Percentiles rank a stretch among this genome's conserved stretches.
Evolutionary conservation across 2,888 invertebrate species (phyloP).

Genomic region (Drosophila monieri): DNA sequence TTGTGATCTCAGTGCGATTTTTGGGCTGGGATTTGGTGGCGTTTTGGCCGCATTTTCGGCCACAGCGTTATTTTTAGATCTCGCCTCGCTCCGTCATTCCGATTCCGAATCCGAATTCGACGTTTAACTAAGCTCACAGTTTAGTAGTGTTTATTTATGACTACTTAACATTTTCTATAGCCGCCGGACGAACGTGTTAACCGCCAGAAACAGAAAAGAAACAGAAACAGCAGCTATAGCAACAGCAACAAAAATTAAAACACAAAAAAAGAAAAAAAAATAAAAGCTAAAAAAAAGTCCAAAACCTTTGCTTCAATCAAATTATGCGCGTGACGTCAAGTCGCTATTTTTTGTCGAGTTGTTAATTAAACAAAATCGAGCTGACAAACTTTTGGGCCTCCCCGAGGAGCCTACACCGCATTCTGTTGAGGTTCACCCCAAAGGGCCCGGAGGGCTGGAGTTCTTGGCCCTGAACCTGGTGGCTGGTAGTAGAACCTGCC

Average conservation of each 20-base stretch:
- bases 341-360: slow-evolving; percentile 36
- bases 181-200: slow-evolving; percentile 66
- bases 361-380: slow-evolving; percentile 68
- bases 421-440: slow-evolving; percentile 24
- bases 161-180: slow-evolving; percentile 61
- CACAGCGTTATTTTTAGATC: slow-evolving; percentile 30
- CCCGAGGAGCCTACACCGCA: neutral
- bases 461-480: slow-evolving; percentile 43
- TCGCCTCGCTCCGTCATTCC: slow-evolving; percentile 38
- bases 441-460: neutral
- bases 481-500: slow-evolving; percentile 7
- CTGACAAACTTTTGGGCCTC: slow-evolving; percentile 45
- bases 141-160: slow-evolving; percentile 74
- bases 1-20: slow-evolving; percentile 29
- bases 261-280: slow-evolving; percentile 28
- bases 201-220: slow-evolving; percentile 40
- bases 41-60: slow-evolving; percentile 30
- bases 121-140: slow-evolving; percentile 63
- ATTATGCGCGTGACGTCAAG: slow-evolving; percentile 74
- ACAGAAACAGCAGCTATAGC: slow-evolving; percentile 18
- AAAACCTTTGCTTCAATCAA: slow-evolving; percentile 45
- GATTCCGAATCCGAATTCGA: neutral
- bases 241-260: slow-evolving; percentile 24
- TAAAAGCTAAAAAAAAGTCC: neutral
- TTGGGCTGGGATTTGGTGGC: slow-evolving; percentile 26